Conservation (phyloP, 2,113 vertebrate species). For the Pseudopipra pipra region DNA sequence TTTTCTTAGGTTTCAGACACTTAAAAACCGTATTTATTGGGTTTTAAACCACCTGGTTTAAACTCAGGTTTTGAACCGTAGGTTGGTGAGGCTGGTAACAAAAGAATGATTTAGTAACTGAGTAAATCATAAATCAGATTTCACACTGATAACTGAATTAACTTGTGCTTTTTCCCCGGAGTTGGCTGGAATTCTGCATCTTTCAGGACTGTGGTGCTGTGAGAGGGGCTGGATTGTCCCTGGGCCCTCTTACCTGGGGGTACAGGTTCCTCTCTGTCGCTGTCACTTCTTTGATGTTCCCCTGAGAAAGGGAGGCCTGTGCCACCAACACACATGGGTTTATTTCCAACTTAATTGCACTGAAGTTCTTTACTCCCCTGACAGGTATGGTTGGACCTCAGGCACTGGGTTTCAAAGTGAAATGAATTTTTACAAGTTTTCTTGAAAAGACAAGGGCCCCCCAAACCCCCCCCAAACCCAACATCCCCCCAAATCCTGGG, state of each 20-base stretch:
- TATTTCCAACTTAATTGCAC: not conserved
- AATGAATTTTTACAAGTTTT: not conserved
- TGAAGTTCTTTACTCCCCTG: not conserved
- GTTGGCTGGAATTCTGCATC: not conserved
- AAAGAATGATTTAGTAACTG: not conserved
- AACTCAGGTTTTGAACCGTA: not conserved
- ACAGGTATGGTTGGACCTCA: not conserved
- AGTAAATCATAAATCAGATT: not conserved
- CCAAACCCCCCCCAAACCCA: no score
- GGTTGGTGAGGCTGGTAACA: not conserved
- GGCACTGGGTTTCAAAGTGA: not conserved
- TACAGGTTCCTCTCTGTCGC: not conserved
- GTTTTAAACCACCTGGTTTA: not conserved
- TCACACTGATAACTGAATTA: not conserved
- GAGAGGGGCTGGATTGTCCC: not conserved
- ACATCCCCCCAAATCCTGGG: no score
- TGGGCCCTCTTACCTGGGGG: not conserved
- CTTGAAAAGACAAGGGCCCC: not conserved
- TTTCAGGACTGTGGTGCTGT: not conserved
- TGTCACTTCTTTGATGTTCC: not conserved
- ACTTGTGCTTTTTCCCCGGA: not conserved
- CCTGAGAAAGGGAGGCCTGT: not conserved
- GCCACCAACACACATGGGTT: not conserved
- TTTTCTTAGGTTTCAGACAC: no score
- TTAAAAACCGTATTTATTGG: not conserved